These are phyloP conservation scores for Pimpla rufipes DNA, from an alignment of 2,888 invertebrate species.

Conservation along the genomic window DNA sequence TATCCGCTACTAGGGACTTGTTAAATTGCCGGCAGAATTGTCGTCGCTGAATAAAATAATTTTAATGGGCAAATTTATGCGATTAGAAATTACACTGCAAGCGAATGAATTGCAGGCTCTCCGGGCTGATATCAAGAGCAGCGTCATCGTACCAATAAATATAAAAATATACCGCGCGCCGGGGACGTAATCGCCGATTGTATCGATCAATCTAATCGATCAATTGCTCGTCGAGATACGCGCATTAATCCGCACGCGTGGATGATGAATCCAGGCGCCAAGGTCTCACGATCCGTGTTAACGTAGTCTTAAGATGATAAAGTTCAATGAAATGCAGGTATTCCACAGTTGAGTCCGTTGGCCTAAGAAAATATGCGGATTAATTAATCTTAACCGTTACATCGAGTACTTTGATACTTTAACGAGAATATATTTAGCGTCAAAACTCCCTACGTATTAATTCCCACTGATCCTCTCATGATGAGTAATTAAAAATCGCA, in stretches of 20 bases:
- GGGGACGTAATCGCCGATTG: conserved; percentile 10
- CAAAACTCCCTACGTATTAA: too few relatives aligned
- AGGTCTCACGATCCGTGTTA: background rate
- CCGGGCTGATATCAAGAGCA: background rate
- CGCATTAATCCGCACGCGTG: conserved; percentile 7
- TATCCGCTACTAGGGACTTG: background rate
- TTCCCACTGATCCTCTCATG: too few relatives aligned
- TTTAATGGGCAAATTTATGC: background rate
- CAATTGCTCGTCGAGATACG: conserved; percentile 18
- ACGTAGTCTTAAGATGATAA: background rate
- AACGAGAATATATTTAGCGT: background rate
- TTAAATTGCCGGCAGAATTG: background rate
- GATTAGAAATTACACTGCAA: background rate
- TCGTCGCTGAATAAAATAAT: conserved; percentile 5
- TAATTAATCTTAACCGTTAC: background rate
- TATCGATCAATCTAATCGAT: conserved; percentile 25
- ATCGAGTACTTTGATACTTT: background rate
- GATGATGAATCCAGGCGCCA: background rate
- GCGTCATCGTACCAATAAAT: background rate
- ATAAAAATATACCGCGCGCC: background rate
- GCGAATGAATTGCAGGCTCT: background rate
- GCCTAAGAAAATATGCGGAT: conserved; percentile 11
- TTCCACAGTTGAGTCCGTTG: conserved; percentile 4
- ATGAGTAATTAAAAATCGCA: background rate
- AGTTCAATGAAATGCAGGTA: background rate